Evolutionary conservation across 1,140 invertebrate species (phyloP), one percentile per base, ranked within the genome.

Genomic region (Trichonephila clavata): DNA sequence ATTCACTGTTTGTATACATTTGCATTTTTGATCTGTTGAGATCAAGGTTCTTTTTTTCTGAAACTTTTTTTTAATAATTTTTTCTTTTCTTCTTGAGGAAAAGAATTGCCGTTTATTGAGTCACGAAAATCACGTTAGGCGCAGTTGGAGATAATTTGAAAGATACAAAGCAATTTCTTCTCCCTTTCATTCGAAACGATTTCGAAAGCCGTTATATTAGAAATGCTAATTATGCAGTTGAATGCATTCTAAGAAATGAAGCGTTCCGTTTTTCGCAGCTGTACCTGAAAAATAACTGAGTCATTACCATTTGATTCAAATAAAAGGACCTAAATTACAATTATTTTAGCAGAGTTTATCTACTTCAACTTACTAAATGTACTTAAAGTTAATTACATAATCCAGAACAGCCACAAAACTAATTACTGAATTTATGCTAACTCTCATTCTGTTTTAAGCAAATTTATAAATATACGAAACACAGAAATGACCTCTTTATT

Each of bases 1-100:
- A 77, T 77, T 77, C 71, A 77, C 27, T 39, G 71, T 32, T 68
- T 24, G 65, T 77, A 18, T 77, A 18, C 32, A 77, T 77, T 77
- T 77, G 71, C 71, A 77, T 77, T 77, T 77, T 77, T 32, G 27
- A 32, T 77, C 27, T 32, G 24, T 5, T 14, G 27, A 77, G 71
- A 77, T 77, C 71, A 77, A 77, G 71, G 71, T 32, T 16, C 24
- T 16, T 77, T 39, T 77, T 71, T 71, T 71, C 39, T 2, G 32
- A 18, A 32, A 16, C 4, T 32, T 18, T 39, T 77, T 4, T 39
- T 39, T 18, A 5, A 18, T 27, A 16, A 32, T 77, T 27, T 77
- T 77, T n/a, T n/a, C n/a, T n/a, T 39, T 77, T 39, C 7, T 32
- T 32, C 71, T 32, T 39, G 24, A 27, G 14, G 27, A 18, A 32